Evolutionary conservation across 2,888 invertebrate genomes (phyloP), one percentile per base, ranked within the genome.

Genomic region (Leptopilina syphax): DNA sequence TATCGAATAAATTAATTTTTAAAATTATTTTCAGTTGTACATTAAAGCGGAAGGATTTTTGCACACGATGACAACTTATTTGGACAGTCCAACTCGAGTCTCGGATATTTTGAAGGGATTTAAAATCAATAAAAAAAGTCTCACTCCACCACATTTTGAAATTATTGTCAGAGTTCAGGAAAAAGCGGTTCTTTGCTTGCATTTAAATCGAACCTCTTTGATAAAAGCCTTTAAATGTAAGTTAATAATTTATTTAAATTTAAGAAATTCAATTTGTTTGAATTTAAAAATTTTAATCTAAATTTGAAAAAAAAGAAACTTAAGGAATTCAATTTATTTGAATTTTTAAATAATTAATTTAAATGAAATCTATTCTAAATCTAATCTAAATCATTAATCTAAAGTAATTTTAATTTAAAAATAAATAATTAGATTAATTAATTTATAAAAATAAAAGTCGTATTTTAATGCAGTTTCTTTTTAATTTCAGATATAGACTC

Each of bases 121-220:
- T 81, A 93, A 93, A 83, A 90, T 93, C 6, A 92, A 93, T 7
- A 88, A 91, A 13, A 89, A 92, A 73, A 85, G 88, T 44, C 90
- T 90, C 8, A 93, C 92, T 77, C 93, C 95, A 87, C 92, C 95
- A 0, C 95, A 95, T 85, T 93, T 95, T 65, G 96, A 96, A 86
- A 91, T 96, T 10, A 94, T 95, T 5, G 91, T 95, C 0, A 95
- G 95, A 86, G 93, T 95, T 83, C 95, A 95, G 83, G 95, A 94
- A 44, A 95, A 95, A 87, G 94, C 95, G 0, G 94, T 96, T 0
- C 93, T 94, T 57, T 95, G 95, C 0, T 93, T 94, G 34, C 95
- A 95, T 84, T 91, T 95, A 79, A 95, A 96, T 87, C 94, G 95
- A 83, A 94, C 94, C 0, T 93, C 94, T 70, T 95, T 95, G 82